Conservation (phyloP, 1,140 invertebrate genomes). For the Ladona fulva region DNA sequence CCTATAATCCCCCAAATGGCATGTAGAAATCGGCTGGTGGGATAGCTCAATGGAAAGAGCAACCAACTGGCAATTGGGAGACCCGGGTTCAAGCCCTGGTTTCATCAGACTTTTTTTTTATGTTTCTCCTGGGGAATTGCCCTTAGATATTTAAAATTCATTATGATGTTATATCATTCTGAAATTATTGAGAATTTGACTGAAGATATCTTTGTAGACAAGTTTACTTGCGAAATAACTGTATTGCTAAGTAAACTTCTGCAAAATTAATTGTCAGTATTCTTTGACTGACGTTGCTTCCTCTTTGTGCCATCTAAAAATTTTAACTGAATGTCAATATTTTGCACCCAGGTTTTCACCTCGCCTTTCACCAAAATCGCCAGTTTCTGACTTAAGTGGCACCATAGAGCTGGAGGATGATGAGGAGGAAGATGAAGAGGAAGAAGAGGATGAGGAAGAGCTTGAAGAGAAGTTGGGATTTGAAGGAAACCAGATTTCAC, state of each 20-base stretch:
- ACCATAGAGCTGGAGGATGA: background rate
- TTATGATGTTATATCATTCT: background rate
- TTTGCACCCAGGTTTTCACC: background rate
- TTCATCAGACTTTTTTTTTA: no score
- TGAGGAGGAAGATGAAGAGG: background rate
- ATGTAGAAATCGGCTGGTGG: no score
- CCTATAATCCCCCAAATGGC: no score
- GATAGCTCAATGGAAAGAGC: no score
- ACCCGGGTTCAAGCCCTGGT: no score
- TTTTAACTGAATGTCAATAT: background rate
- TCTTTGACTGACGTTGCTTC: background rate
- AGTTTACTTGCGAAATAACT: background rate
- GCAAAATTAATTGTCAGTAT: background rate
- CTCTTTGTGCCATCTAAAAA: background rate
- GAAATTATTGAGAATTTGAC: background rate
- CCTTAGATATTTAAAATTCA: no score
- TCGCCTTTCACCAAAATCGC: background rate
- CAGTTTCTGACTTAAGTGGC: background rate
- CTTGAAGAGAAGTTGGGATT: background rate
- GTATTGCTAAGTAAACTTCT: background rate
- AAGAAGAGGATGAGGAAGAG: background rate
- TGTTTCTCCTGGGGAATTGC: no score
- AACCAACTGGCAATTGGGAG: no score
- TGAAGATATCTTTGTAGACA: background rate
- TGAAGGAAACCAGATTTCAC: background rate